phyloP scores from a whole-genome alignment of 2,888 invertebrate genomes.

The Drosophila tripunctata region DNA sequence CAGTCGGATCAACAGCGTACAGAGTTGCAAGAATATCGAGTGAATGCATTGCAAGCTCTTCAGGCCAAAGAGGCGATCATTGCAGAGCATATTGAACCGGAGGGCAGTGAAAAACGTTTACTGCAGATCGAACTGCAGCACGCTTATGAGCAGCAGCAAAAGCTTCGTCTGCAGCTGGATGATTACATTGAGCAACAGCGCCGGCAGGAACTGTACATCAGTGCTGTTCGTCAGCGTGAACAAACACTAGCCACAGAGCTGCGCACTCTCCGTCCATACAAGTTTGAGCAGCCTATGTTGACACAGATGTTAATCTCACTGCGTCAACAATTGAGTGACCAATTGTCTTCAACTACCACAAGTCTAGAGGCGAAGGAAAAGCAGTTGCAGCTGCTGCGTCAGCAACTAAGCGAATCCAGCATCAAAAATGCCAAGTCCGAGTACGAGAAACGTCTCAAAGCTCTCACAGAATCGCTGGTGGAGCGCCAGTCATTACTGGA shows the following conservation, averaged over 20 bases:
- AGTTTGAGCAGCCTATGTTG: slow-evolving; percentile 82
- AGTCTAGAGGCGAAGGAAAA: slow-evolving; percentile 76
- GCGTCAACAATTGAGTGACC: slow-evolving; percentile 83
- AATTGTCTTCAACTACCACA: slow-evolving; percentile 72
- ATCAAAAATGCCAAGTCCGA: slow-evolving; percentile 67
- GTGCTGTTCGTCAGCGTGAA: slow-evolving; percentile 58
- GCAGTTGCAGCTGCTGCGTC: slow-evolving; percentile 77
- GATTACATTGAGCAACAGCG: slow-evolving; percentile 60
- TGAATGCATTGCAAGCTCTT: slow-evolving; percentile 91
- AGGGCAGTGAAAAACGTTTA: slow-evolving; percentile 65
- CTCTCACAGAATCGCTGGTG: slow-evolving; percentile 92
- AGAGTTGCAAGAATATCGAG: slow-evolving; percentile 90
- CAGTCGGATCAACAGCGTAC: slow-evolving; percentile 84
- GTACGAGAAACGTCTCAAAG: slow-evolving; percentile 84
- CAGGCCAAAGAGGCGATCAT: slow-evolving; percentile 91
- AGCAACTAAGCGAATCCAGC: slow-evolving; percentile 51
- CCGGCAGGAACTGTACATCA: slow-evolving; percentile 59
- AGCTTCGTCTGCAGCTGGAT: slow-evolving; percentile 68
- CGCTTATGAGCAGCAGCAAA: slow-evolving; percentile 68
- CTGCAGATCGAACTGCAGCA: slow-evolving; percentile 85
- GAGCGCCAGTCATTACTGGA: slow-evolving; percentile 94
- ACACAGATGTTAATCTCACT: slow-evolving; percentile 83
- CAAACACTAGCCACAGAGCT: slow-evolving; percentile 69
- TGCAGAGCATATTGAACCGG: slow-evolving; percentile 85
- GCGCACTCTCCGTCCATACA: slow-evolving; percentile 84